Evolutionary conservation across 2,797 vertebrate genomes (phyloP), one percentile per base, ranked within the genome.

Genomic region (Nyctibius grandis): DNA sequence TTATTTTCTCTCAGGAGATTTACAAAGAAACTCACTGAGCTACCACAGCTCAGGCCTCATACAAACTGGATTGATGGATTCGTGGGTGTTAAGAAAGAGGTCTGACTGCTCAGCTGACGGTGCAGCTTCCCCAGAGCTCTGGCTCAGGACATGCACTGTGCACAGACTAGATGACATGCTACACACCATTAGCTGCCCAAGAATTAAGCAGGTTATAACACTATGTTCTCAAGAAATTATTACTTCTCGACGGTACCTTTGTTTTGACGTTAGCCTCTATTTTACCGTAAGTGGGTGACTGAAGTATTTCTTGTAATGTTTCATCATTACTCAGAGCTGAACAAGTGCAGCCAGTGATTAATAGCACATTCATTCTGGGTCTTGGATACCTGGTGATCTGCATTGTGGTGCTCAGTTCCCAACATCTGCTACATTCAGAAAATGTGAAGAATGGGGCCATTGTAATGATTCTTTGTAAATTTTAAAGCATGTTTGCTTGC

Each of bases 321-420:
- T 93, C 57, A 15, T 77, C 57, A 45, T 86, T 93, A 68, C 45
- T 94, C 57, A 78, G 68, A 75, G 61, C 57, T 19, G 14, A 82
- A 89, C 64, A 78, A 96, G 73, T 51, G 65, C 0, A 15, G 56
- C 31, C 70, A 65, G 40, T 81, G 82, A 92, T 61, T 89, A 72
- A 95, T 36, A 73, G 34, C 54, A 61, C 42, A 31, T 94, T 89
- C 2, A 3, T 4, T 67, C 50, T 40, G 51, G 36, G 33, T 59
- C 72, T 45, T 48, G 69, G 79, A 54, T 92, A 93, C 69, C 79
- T 84, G 85, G 63, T 67, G 64, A 85, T 74, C 72, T 72, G 68
- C 68, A 78, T 69, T n/a, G 42, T 1, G 3, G 51, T 6, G 3
- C 33, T n/a, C 25, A 82, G 82, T 75, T 76, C 87, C 61, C 68